Percentiles rank a stretch among this genome's conserved stretches.
Evolutionary conservation across 2,113 vertebrate genomes (phyloP).

Genomic region (Menidia beryllina): DNA sequence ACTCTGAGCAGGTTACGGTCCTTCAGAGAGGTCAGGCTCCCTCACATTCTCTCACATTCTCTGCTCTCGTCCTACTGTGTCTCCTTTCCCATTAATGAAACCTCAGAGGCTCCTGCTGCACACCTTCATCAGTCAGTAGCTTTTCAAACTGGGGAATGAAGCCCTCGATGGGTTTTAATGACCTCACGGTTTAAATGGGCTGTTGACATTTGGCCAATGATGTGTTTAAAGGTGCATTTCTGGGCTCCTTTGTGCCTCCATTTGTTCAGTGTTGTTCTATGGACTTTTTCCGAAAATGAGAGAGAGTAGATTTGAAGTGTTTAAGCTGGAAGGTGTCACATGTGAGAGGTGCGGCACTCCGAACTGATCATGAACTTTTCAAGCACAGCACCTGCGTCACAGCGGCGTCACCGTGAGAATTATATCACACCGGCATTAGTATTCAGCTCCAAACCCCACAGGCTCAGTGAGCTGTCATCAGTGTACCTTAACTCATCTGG

Average conservation of each 20-base stretch:
- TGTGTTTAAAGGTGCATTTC: not conserved
- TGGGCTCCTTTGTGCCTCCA: not conserved
- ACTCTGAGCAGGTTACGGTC: conserved; percentile 90
- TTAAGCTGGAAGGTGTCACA: no score
- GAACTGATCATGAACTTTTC: not conserved
- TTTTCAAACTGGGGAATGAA: conserved; percentile 17
- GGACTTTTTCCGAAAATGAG: not conserved
- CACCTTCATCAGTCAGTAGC: not conserved
- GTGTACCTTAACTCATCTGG: no score
- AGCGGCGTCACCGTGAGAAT: not conserved
- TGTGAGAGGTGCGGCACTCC: no score
- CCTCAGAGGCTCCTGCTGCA: not conserved
- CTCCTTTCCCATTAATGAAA: conserved; percentile 14
- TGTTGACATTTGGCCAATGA: not conserved
- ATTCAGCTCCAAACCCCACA: not conserved
- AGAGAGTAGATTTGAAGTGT: not conserved
- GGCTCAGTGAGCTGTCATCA: not conserved
- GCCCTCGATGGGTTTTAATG: not conserved
- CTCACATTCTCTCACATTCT: conserved; percentile 20
- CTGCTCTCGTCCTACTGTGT: not conserved
- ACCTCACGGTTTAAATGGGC: not conserved
- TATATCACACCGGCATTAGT: conserved; percentile 1
- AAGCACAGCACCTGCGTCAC: not conserved
- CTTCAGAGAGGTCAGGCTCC: conserved; percentile 88
- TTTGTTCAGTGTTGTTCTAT: not conserved